Conservation (phyloP, 1,140 invertebrate genomes). For the Drosophila serrata region DNA sequence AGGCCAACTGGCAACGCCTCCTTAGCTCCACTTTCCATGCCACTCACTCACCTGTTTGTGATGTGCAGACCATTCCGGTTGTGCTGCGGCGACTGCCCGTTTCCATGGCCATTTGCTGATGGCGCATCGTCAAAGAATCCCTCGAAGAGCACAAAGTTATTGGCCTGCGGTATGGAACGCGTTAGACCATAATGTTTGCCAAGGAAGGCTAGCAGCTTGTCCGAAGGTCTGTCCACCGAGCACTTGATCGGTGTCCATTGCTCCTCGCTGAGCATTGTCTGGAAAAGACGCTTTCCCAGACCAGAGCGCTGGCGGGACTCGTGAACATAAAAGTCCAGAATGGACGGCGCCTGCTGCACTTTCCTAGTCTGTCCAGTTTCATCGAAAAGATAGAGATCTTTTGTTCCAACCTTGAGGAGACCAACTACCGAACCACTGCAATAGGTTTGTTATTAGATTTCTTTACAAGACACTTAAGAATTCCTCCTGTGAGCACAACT, state of each 20-base stretch:
- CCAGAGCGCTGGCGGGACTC: slow-evolving; percentile 92
- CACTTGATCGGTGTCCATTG: slow-evolving; percentile 90
- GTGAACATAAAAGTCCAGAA: slow-evolving; percentile 95
- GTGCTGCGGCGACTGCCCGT: slow-evolving; percentile 44
- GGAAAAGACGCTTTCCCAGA: slow-evolving; percentile 91
- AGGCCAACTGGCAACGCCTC: slow-evolving; percentile 5
- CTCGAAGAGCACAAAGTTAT: slow-evolving; percentile 95
- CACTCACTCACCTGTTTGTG: slow-evolving; percentile 76
- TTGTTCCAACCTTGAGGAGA: slow-evolving; percentile 93
- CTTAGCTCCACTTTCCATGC: slow-evolving; percentile 1
- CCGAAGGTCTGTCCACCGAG: slow-evolving; percentile 95
- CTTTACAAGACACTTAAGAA: not conserved
- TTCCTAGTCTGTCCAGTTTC: slow-evolving; percentile 89
- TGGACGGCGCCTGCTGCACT: slow-evolving; percentile 89
- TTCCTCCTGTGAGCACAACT: slow-evolving; percentile 50
- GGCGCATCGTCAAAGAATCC: slow-evolving; percentile 89
- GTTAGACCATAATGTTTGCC: slow-evolving; percentile 92
- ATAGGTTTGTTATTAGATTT: not conserved
- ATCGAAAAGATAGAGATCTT: slow-evolving; percentile 94
- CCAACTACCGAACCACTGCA: slow-evolving; percentile 90
- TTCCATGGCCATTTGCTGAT: slow-evolving; percentile 72
- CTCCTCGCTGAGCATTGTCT: slow-evolving; percentile 92
- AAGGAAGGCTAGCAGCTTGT: slow-evolving; percentile 94
- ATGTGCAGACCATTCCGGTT: slow-evolving; percentile 65
- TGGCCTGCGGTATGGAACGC: slow-evolving; percentile 91